Evolutionary conservation across 2,888 invertebrate species (phyloP), one percentile per base, ranked within the genome.

Genomic region (Arenicola marina): DNA sequence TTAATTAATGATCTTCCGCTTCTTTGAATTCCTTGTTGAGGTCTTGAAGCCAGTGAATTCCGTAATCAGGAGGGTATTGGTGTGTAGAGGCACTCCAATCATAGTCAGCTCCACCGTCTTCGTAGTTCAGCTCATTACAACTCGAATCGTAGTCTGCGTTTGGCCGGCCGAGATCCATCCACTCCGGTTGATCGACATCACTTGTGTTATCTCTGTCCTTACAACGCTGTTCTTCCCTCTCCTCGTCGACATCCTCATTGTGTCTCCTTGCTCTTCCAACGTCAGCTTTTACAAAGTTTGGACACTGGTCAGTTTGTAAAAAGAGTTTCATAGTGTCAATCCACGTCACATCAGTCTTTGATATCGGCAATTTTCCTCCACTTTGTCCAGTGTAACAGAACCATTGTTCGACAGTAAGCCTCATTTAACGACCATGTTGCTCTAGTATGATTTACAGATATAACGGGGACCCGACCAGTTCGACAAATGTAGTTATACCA

Each of bases 331-430:
- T 46, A 33, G 26, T 44, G 2, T 70, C 60, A 28, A 21, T 46
- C 72, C 71, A 71, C 18, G 58, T 56, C 29, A n/a, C 29, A 31
- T 64, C 44, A 26, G 21, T 33, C 11, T 57, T 67, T 69, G n/a
- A 71, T 69, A 51, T 71, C 71, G 31, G 43, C 21, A 21, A 71
- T 24, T 32, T 48, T 60, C 18, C 67, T 11, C 72, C 66, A 73
- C 32, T 66, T 68, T 28, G 69, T 68, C 59, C 63, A 67, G 51
- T 71, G 68, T 24, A 71, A 33, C 2, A 69, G 38, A 4, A 70
- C 61, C 56, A 46, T 65, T 24, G 34, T 62, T 11, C 65, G 44
- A 34, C 61, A 67, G 45, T 65, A 72, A 3, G 67, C 61, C 53
- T 70, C 71, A 11, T 43, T 4, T 1, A 67, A 44, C 2, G 68